Evolutionary conservation across 2,888 invertebrate genomes (phyloP), one percentile per base, ranked within the genome.

Genomic region (Electrophaes corylata): DNA sequence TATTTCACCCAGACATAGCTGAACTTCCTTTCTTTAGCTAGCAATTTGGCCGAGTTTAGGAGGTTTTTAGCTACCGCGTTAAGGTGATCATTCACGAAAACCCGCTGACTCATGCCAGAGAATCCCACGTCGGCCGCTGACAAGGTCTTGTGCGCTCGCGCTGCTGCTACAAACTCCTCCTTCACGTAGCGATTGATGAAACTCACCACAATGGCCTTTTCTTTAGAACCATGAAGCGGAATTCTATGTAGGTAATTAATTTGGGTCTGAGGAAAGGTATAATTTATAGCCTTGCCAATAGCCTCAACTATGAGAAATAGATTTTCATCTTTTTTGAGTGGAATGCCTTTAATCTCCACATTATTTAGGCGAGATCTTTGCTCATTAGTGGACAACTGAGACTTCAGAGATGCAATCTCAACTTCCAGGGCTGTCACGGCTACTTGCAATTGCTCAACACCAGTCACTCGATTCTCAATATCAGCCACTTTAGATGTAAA

Each of bases 261-360:
- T 6, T 48, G 35, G 2, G 37, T 26, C 18, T 44, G 48, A 1
- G 55, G 29, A 5, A 48, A 5, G 10, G 1, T 5, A 6, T 14
- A 37, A 4, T 44, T 29, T 0, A 29, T 20, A 4, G n/a, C 29
- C 5, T 19, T 44, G 10, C 44, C 12, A 0, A 55, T 55, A 0
- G n/a, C 10, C 12, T 52, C 60, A 11, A 40, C 18, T 39, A 33
- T 19, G n/a, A 18, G 40, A 52, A 51, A 63, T 0, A 65, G 57
- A 14, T 66, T 64, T 49, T 67, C 66, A 11, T 62, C 62, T 5
- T 67, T 69, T 19, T 64, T 67, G 2, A 62, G 4, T 0, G 70
- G 65, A 4, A 69, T 55, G 0, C 69, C 67, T 16, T 64, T 67
- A 3, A 67, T 58, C 49, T 65, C 64, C 0, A 66, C 54, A 11